A percentile compares a stretch with the other conserved stretches of the same genome.
Evolutionary conservation across 2,797 vertebrate genomes (phyloP).

Genomic region (Coluber constrictor): DNA sequence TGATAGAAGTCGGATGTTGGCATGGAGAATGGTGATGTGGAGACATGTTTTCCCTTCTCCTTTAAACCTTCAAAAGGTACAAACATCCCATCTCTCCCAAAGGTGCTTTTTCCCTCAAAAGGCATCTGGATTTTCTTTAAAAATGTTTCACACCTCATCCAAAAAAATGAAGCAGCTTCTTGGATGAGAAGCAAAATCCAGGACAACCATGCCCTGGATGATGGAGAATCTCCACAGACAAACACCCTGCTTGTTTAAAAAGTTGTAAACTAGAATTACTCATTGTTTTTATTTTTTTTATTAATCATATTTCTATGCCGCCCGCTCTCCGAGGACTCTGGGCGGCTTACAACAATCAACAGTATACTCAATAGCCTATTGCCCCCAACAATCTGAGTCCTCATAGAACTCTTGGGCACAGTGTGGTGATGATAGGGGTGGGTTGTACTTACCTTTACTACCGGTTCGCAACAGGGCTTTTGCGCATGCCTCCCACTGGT

Average conservation of each 20-base stretch:
- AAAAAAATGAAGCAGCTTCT: background rate
- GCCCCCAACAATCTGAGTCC: too few relatives aligned
- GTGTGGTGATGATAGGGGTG: background rate
- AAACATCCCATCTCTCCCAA: background rate
- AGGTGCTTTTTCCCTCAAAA: background rate
- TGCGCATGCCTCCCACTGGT: too few relatives aligned
- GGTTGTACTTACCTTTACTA: too few relatives aligned
- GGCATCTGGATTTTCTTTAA: background rate
- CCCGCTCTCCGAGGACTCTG: too few relatives aligned
- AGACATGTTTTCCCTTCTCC: background rate
- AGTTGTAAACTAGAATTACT: background rate
- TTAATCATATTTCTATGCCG: too few relatives aligned
- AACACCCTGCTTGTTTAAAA: background rate
- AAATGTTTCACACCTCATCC: background rate
- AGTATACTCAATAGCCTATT: too few relatives aligned
- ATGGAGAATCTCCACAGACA: too few relatives aligned
- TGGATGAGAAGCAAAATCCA: too few relatives aligned
- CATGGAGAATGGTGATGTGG: background rate
- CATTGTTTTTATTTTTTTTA: too few relatives aligned
- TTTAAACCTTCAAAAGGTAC: background rate
- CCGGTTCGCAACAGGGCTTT: too few relatives aligned
- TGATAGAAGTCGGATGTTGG: background rate
- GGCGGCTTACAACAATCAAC: too few relatives aligned
- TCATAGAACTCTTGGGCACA: background rate
- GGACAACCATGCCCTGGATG: too few relatives aligned